Conservation (phyloP, 1,140 invertebrate genomes). For the Phymastichus coffea region DNA sequence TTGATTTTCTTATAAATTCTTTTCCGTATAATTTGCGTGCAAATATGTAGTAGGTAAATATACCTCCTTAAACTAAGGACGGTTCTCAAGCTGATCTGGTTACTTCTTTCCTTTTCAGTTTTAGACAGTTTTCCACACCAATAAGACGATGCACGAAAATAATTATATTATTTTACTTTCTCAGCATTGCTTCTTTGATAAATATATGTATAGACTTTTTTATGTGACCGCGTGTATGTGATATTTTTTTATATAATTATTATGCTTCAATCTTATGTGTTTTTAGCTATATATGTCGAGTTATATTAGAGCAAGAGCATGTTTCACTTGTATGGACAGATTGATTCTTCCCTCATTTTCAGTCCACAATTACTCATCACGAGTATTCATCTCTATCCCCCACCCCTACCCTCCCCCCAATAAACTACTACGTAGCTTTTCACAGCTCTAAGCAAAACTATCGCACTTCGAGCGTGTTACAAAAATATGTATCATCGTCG, state of each 20-base stretch:
- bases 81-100: conserved; percentile 13
- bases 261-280: background rate
- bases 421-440: no score
- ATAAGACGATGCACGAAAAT: conserved; percentile 7
- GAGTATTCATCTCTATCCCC: conserved; percentile 23
- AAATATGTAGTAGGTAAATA: background rate
- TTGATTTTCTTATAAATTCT: background rate
- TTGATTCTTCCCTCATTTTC: background rate
- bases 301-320: background rate
- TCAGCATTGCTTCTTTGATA: background rate
- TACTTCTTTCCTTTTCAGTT: background rate
- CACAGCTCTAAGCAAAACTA: conserved; percentile 10
- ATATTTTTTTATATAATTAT: background rate
- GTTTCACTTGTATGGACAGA: conserved; percentile 4
- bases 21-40: background rate
- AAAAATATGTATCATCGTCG: conserved; percentile 26
- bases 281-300: background rate
- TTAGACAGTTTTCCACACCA: background rate
- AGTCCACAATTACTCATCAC: background rate
- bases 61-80: conserved; percentile 24
- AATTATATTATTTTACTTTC: conserved; percentile 6
- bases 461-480: background rate
- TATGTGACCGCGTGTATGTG: no score
- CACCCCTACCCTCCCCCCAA: no score
- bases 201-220: background rate